Conservation (phyloP, 2,113 vertebrate genomes). For the Ceyx melanurus region DNA sequence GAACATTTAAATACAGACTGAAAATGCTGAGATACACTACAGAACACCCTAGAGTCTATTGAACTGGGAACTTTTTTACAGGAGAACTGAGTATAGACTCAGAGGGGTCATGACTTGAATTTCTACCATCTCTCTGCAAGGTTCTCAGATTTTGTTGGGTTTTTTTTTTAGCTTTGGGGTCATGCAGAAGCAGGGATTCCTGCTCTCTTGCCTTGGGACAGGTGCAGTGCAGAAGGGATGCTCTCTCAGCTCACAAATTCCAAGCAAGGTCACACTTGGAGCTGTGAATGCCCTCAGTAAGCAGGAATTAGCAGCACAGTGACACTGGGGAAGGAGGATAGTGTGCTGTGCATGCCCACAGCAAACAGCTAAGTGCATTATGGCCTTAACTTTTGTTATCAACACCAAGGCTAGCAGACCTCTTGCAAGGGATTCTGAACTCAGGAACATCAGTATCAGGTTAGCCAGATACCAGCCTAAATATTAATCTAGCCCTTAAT, state of each 20-base stretch:
- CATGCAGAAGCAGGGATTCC: neutral
- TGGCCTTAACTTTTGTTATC: neutral
- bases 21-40: neutral
- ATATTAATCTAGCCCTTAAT: neutral
- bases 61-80: neutral
- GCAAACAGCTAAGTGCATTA: neutral
- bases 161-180: neutral
- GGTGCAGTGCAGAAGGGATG: neutral
- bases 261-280: neutral
- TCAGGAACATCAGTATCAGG: neutral
- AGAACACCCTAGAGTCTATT: neutral
- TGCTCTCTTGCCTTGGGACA: neutral
- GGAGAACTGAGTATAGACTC: neutral
- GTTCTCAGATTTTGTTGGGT: rapidly evolving
- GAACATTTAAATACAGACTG: neutral
- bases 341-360: neutral
- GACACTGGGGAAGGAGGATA: neutral
- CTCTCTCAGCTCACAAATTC: neutral
- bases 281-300: neutral
- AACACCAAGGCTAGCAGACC: neutral
- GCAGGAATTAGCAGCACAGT: neutral
- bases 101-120: neutral
- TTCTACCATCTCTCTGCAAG: neutral
- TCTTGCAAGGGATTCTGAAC: neutral
- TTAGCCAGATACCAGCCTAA: neutral